Evolutionary conservation across 2,113 vertebrate genomes (phyloP), one percentile per base, ranked within the genome.

Genomic region (Salvelinus namaycush): DNA sequence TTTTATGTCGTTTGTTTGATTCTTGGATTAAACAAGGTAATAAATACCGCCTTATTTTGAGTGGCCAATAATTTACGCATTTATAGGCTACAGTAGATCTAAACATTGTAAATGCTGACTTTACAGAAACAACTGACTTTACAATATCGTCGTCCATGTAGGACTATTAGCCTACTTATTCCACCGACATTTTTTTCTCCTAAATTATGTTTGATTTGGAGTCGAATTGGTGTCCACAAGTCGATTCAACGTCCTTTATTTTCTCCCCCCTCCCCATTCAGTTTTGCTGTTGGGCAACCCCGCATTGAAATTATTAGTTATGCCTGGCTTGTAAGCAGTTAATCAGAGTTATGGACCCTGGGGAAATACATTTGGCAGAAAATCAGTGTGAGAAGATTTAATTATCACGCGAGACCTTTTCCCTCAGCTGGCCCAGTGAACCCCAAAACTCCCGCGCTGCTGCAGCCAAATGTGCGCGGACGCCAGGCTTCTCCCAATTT

Each of bases 291-390:
- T 54, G 39, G 39, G 8, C 39, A 44, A 82, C 88, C 92, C 87
- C 81, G 84, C 48, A 68, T 87, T 91, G 93, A 92, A 92, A 93
- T 92, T 94, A 96, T 97, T 95, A 90, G 91, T 95, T 96, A 95
- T 96, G 94, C 95, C 94, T 94, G 92, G 93, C 93, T 94, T 85
- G 92, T 92, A 93, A 95, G 92, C 94, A 85, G 89, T 80, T 90
- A 94, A 92, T 94, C 95, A 93, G 94, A 95, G 92, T 93, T 93
- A 92, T 94, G 84, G 84, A 90, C 97, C 93, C 96, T 1, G 75
- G 97, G 97, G 97, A 99, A 97, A 98, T 97, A 97, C 97, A 97
- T 98, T 96, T 97, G 97, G 97, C 96, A 97, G 96, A 93, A 97
- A 98, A 99, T 97, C 96, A 97, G 96, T 96, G 93, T 89, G 95